Percentiles rank a stretch among this genome's conserved stretches.
Evolutionary conservation across 2,888 invertebrate species (phyloP).

Genomic region (Dasypolia templi): DNA sequence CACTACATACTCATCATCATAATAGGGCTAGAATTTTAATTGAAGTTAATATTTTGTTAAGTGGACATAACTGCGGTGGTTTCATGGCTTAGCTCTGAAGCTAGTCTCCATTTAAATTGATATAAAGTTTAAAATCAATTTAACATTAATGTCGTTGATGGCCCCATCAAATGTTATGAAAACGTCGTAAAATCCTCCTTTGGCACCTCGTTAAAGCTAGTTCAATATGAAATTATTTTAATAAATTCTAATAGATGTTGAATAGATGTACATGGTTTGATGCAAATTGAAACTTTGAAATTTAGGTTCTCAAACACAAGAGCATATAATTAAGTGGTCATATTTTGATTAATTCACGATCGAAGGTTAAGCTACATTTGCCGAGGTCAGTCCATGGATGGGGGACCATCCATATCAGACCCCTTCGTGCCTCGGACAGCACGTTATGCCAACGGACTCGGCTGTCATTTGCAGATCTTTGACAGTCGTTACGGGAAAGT

Average conservation of each 20-base stretch:
- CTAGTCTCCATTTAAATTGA: neutral
- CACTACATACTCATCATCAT: no score
- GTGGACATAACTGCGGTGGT: neutral
- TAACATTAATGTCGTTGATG: conserved; percentile 26
- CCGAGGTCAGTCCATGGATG: no score
- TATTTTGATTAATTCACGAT: neutral
- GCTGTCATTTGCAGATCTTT: neutral
- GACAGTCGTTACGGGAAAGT: neutral
- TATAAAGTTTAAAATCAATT: conserved; percentile 54
- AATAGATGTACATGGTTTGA: neutral
- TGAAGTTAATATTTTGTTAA: neutral
- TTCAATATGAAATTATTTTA: conserved; percentile 45
- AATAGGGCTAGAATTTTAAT: neutral
- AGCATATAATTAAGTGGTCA: neutral
- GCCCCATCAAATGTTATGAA: conserved; percentile 32
- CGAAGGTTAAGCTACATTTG: no score
- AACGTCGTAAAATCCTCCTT: conserved; percentile 34
- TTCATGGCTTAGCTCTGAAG: neutral
- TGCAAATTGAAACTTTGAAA: neutral
- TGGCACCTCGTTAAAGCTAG: conserved; percentile 36
- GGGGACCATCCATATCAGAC: no score
- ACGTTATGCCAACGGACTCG: neutral
- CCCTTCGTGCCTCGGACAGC: neutral
- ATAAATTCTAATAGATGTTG: conserved; percentile 21
- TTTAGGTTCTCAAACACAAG: neutral